These are phyloP conservation scores for Dicyrtoma fusca DNA, from an alignment of 2,888 invertebrate species.

Conservation along the genomic window DNA sequence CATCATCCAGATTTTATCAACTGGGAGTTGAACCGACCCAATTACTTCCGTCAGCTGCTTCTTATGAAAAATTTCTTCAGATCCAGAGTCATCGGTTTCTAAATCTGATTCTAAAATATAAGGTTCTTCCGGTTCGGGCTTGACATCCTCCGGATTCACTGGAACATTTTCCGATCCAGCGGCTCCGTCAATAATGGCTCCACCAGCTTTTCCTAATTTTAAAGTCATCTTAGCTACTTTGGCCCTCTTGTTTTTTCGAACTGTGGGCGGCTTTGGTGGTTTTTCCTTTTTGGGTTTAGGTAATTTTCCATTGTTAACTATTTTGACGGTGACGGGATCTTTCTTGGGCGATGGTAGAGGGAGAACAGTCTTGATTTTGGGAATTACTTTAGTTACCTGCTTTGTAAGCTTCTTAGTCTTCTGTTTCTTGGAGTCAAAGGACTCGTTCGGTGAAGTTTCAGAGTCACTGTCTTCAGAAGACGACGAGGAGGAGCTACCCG, in stretches of 20 bases:
- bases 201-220: not conserved
- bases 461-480: slow-evolving; percentile 61
- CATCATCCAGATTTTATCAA: slow-evolving; percentile 52
- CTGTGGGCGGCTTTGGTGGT: slow-evolving; percentile 23
- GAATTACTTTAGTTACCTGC: slow-evolving; percentile 15
- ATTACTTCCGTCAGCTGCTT: slow-evolving; percentile 49
- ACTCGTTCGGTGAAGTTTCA: slow-evolving; percentile 33
- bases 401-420: slow-evolving; percentile 18
- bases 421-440: not conserved
- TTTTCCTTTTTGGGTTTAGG: slow-evolving; percentile 15
- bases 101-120: slow-evolving; percentile 79
- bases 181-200: too few relatives aligned
- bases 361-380: not conserved
- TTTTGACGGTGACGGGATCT: too few relatives aligned
- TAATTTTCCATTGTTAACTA: slow-evolving; percentile 5
- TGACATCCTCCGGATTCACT: slow-evolving; percentile 30
- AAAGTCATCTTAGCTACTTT: slow-evolving; percentile 16
- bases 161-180: slow-evolving; percentile 34
- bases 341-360: not conserved
- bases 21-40: slow-evolving; percentile 34
- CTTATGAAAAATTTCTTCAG: slow-evolving; percentile 50
- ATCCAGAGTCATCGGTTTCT: slow-evolving; percentile 67
- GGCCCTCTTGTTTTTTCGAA: slow-evolving; percentile 10
- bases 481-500: slow-evolving; percentile 66
- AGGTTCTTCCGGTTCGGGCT: slow-evolving; percentile 55